Evolutionary conservation across 2,888 invertebrate genomes (phyloP).

Genomic region (Heteromurus nitidus): DNA sequence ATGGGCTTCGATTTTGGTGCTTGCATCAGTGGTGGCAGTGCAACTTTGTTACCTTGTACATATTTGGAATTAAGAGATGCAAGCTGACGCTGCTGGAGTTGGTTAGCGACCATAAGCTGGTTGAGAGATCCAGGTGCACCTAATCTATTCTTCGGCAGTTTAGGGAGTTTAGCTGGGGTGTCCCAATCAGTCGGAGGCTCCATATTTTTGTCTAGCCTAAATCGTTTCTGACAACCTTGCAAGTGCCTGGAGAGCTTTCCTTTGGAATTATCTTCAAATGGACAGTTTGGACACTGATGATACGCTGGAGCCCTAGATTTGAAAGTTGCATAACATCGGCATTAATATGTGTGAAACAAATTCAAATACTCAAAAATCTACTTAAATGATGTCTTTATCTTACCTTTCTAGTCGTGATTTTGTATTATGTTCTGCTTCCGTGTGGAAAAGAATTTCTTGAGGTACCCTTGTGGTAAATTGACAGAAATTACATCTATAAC

Average conservation of each 20-base stretch:
- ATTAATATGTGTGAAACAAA: no score
- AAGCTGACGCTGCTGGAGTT: conserved; percentile 75
- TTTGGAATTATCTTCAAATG: conserved; percentile 95
- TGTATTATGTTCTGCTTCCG: conserved; percentile 92
- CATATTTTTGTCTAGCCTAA: conserved; percentile 88
- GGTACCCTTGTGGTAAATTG: conserved; percentile 87
- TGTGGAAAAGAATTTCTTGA: conserved; percentile 91
- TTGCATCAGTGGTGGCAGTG: conserved; percentile 77
- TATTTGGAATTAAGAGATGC: conserved; percentile 74
- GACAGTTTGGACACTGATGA: conserved; percentile 94
- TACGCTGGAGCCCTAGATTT: conserved; percentile 88
- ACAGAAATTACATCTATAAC: conserved; percentile 87
- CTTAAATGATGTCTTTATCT: not conserved
- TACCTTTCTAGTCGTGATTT: conserved; percentile 84
- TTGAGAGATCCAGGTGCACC: conserved; percentile 68
- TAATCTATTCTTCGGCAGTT: conserved; percentile 78
- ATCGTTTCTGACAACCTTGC: conserved; percentile 91
- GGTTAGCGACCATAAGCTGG: conserved; percentile 71
- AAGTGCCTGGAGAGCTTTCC: conserved; percentile 92
- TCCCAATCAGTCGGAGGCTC: conserved; percentile 93
- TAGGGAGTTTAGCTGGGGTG: conserved; percentile 93
- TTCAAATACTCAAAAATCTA: not conserved
- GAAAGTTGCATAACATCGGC: no score
- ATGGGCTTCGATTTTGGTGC: conserved; percentile 72
- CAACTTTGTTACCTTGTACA: conserved; percentile 62